Evolutionary conservation across 2,797 vertebrate species (phyloP).

Genomic region (Diplodus puntazzo): DNA sequence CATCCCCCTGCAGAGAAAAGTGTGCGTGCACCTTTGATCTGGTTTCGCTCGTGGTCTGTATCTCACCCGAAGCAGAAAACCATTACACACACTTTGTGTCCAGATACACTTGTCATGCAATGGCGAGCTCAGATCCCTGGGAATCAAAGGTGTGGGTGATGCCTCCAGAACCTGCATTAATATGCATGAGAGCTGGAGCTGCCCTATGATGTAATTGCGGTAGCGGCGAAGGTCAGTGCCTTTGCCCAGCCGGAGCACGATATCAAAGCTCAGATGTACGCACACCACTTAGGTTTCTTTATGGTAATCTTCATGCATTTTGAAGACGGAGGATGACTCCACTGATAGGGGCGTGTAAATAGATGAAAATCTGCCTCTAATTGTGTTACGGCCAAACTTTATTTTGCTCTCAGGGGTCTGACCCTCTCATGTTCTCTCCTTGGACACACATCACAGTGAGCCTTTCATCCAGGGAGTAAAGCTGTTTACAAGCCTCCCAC

Average conservation of each 20-base stretch:
- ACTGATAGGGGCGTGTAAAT: constrained; percentile 47
- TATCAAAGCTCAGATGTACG: constrained; percentile 69
- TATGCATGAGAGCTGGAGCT: constrained; percentile 80
- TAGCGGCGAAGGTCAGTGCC: constrained; percentile 73
- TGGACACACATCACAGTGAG: constrained; percentile 70
- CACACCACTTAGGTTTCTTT: constrained; percentile 64
- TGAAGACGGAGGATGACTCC: constrained; percentile 43
- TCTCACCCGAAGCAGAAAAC: constrained; percentile 77
- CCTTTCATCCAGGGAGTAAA: constrained; percentile 68
- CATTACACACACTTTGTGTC: constrained; percentile 79
- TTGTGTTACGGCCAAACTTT: constrained; percentile 54
- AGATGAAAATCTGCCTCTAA: constrained; percentile 68
- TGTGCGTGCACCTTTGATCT: constrained; percentile 77
- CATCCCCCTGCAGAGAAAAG: constrained; percentile 59
- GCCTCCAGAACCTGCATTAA: constrained; percentile 80
- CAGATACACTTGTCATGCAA: constrained; percentile 81
- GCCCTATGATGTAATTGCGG: constrained; percentile 86
- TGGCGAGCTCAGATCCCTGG: constrained; percentile 77
- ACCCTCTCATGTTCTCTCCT: constrained; percentile 63
- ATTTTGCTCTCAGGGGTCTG: constrained; percentile 51
- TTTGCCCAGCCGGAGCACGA: constrained; percentile 51
- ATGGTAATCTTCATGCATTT: constrained; percentile 60
- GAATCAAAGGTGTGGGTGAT: constrained; percentile 82
- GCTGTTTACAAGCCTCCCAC: constrained; percentile 65
- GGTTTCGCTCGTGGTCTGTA: constrained; percentile 53